A percentile compares a stretch with the other conserved stretches of the same genome.
Evolutionary conservation across 1,140 invertebrate genomes (phyloP).

Genomic region (Drosophila nannoptera): DNA sequence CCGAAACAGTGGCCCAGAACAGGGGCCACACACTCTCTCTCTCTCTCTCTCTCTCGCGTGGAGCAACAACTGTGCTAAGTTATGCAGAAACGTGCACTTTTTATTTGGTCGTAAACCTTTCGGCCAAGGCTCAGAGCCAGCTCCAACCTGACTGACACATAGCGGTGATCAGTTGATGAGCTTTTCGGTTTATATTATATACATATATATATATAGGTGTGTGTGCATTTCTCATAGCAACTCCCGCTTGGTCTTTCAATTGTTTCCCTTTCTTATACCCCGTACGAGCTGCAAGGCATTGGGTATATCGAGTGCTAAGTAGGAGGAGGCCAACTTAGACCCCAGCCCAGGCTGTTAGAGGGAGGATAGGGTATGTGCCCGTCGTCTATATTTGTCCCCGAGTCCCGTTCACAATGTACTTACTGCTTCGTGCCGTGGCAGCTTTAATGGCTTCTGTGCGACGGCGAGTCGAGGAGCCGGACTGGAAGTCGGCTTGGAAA

Average conservation of each 20-base stretch:
- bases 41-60: no score
- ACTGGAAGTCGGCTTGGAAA: constrained; percentile 47
- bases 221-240: not conserved
- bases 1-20: constrained; percentile 26
- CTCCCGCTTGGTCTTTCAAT: constrained; percentile 26
- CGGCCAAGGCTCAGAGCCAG: constrained; percentile 29
- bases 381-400: not conserved
- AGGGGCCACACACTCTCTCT: constrained; percentile 4
- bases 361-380: not conserved
- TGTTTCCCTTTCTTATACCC: constrained; percentile 30
- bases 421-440: constrained; percentile 35
- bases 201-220: not conserved
- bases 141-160: constrained; percentile 35
- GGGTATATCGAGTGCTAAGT: not conserved
- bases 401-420: not conserved
- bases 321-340: no score
- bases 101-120: constrained; percentile 52
- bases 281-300: not conserved
- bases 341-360: no score
- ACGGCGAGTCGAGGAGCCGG: constrained; percentile 27
- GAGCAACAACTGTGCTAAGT: constrained; percentile 41
- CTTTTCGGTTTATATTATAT: not conserved
- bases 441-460: constrained; percentile 55
- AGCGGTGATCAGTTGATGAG: constrained; percentile 36
- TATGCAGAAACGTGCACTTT: constrained; percentile 58